Conservation (phyloP, 2,888 invertebrate species). For the Tillus elongatus region DNA sequence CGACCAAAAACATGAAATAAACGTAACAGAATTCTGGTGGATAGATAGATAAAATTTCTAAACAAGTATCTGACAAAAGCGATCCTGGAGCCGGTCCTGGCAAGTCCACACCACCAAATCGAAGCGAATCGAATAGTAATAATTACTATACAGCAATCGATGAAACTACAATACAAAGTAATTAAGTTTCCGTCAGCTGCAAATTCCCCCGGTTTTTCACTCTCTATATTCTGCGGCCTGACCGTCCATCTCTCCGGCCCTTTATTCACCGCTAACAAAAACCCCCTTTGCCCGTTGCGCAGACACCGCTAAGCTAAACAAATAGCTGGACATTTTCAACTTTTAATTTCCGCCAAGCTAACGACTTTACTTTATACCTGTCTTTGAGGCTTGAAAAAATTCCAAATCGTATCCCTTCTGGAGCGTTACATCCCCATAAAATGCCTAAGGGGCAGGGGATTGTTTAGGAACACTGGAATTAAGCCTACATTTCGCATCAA, state of each 20-base stretch:
- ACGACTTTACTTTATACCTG: conserved; percentile 33
- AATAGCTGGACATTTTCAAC: conserved; percentile 30
- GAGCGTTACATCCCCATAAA: too few relatives aligned
- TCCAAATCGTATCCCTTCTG: conserved; percentile 4
- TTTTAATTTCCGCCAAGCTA: conserved; percentile 35
- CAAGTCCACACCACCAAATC: too few relatives aligned
- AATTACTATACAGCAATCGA: neutral
- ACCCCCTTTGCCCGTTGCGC: too few relatives aligned
- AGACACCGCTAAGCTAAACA: conserved; percentile 29
- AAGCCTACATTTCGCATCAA: conserved; percentile 28
- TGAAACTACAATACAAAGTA: conserved; percentile 1
- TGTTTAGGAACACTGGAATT: conserved; percentile 10
- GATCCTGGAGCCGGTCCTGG: too few relatives aligned
- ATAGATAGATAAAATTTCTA: too few relatives aligned
- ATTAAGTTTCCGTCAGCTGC: conserved; percentile 4
- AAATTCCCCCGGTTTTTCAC: conserved; percentile 8
- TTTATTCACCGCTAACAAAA: too few relatives aligned
- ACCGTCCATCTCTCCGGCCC: too few relatives aligned
- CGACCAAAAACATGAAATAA: too few relatives aligned
- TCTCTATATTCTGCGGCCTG: conserved; percentile 10
- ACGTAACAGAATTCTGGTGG: too few relatives aligned
- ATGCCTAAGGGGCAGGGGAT: too few relatives aligned
- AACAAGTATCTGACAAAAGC: too few relatives aligned
- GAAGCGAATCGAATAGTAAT: conserved; percentile 20
- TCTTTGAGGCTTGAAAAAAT: conserved; percentile 19